Evolutionary conservation across 1,140 invertebrate species (phyloP).

Genomic region (Penaeus indicus): DNA sequence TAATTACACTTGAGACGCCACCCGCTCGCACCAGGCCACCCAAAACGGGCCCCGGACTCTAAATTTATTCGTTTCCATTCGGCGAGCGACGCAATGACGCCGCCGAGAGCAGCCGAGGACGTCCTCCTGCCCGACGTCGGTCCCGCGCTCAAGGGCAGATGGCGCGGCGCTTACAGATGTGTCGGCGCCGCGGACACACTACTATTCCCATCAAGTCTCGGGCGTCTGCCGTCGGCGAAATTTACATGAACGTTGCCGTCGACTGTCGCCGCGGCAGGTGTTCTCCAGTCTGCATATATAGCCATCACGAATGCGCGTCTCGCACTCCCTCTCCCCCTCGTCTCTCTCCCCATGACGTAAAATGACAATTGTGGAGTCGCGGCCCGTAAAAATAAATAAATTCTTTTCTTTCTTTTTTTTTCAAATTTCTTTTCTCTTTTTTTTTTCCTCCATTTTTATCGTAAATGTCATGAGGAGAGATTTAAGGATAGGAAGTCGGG

Average conservation of each 20-base stretch:
- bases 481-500: too few relatives aligned
- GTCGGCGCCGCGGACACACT: constrained; percentile 38
- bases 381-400: too few relatives aligned
- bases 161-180: constrained; percentile 41
- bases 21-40: constrained; percentile 42
- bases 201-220: constrained; percentile 41
- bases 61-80: not conserved
- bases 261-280: not conserved
- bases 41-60: constrained; percentile 9
- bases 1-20: constrained; percentile 60
- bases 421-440: too few relatives aligned
- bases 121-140: not conserved
- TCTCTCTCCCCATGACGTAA: not conserved
- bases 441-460: too few relatives aligned
- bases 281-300: not conserved
- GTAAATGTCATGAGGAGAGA: too few relatives aligned
- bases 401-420: too few relatives aligned
- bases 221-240: not conserved
- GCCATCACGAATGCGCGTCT: not conserved
- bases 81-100: not conserved
- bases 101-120: not conserved
- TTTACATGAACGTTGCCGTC: not conserved
- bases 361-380: too few relatives aligned
- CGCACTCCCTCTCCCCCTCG: too few relatives aligned
- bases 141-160: constrained; percentile 49